Evolutionary conservation across 2,888 invertebrate genomes (phyloP), one percentile per base, ranked within the genome.

Genomic region (Alsophila aescularia): DNA sequence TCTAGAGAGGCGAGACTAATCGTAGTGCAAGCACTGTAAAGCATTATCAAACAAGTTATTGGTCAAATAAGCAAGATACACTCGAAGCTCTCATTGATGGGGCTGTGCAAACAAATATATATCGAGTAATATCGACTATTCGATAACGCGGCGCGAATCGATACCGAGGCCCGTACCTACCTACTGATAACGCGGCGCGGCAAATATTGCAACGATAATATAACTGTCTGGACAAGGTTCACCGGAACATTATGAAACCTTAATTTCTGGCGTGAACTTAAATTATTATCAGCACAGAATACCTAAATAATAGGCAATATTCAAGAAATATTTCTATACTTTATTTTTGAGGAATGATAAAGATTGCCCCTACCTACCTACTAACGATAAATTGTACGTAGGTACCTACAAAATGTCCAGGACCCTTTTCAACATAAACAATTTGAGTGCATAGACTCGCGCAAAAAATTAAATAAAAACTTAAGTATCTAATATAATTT

Each of bases 11-110:
- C 70, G 74, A 73, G 72, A 77, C 77, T 87, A 86, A 87, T 87
- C 83, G 80, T 74, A 85, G 71, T 75, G 74, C 81, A 81, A 85
- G 83, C 83, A 82, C 76, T 80, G 82, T 81, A 77, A 77, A 84
- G 75, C 75, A 77, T 83, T 86, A 87, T 83, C 87, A 84, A 83
- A 86, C 87, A 85, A 87, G 85, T 85, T 89, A 86, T 88, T 86
- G 85, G 83, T 87, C 84, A 87, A 90, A 90, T 84, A 89, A 80
- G 85, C 83, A 83, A 86, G 84, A 84, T 82, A 86, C 79, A 83
- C 87, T 86, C 85, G 75, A 86, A 69, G 65, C 75, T 76, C 75
- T 76, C 85, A 87, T 85, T 87, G 89, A 89, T 86, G 88, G 83
- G 74, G 71, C 78, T 79, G 73, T 60, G 78, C 79, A 88, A 90